phyloP scores from a whole-genome alignment of 1,140 invertebrate genomes.

The Belonocnema kinseyi region DNA sequence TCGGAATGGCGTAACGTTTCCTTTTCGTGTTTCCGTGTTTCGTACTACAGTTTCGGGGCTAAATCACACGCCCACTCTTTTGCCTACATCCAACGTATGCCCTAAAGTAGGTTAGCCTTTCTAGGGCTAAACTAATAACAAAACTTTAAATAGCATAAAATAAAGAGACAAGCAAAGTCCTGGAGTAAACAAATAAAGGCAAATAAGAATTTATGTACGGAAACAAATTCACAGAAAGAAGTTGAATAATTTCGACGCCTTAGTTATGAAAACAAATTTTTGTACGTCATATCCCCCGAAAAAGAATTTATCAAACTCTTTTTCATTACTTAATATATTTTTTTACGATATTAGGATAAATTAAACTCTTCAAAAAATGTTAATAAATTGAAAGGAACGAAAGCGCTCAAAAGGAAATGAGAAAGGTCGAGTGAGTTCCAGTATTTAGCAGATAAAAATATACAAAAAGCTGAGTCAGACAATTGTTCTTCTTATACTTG shows the following conservation, averaged over 20 bases:
- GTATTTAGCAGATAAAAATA: no score
- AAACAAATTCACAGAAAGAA: not conserved
- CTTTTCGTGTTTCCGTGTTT: constrained; percentile 13
- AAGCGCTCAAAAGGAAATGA: no score
- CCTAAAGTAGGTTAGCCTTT: constrained; percentile 21
- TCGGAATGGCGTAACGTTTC: constrained; percentile 4
- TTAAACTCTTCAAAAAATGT: no score
- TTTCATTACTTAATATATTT: no score
- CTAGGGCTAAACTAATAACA: constrained; percentile 22
- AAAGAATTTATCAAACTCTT: constrained; percentile 5
- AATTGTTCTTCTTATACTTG: no score
- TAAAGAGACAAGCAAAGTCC: not conserved
- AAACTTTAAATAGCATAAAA: not conserved
- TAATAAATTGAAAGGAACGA: no score
- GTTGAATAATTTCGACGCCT: not conserved
- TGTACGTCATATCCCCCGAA: not conserved
- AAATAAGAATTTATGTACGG: constrained; percentile 17
- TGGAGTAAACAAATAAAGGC: not conserved
- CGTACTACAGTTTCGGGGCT: not conserved
- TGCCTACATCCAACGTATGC: not conserved
- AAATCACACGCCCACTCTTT: not conserved
- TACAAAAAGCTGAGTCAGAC: no score
- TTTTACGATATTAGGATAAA: no score
- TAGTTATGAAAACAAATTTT: constrained; percentile 4
- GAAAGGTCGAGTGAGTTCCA: no score